Base-by-base conservation (phyloP, 2,888 invertebrate genomes). In the Himalopsyche japonica region DNA sequence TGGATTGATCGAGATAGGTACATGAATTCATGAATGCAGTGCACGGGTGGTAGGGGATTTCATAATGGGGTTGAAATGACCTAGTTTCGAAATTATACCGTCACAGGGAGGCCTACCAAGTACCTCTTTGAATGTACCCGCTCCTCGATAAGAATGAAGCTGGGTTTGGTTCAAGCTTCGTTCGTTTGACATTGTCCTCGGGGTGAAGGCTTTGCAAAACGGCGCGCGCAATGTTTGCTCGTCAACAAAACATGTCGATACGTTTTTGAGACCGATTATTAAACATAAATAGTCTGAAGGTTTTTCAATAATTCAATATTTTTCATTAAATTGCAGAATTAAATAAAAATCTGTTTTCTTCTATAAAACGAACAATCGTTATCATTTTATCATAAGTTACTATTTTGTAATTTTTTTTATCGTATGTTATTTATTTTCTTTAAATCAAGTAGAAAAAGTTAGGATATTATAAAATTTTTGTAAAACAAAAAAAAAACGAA, bases 1-100 rank as follows among this genome's bases (percentile, higher is more conserved):
- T 64, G 64, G 64, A n/a, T 78, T 47, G 86, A 86, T 86, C 85
- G 83, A 86, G 85, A 85, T 57, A 78, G 82, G 84, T 37, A 47
- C 78, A 30, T 27, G 79, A 79, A 57, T 86, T 86, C 82, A 86
- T 86, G 86, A 86, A 86, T 86, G 86, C 86, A 83, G 76, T 47
- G 83, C n/a, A 48, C 76, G 64, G 27, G 37, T 34, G 78, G 27
- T 64, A 47, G 78, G 81, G 79, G 81, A 37, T n/a, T 32, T 43
- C 12, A 81, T 84, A 84, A 84, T 86, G 82, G 48, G 84, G 49
- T 79, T 57, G 27, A 48, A 49, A 70, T 86, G 86, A 86, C 86
- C 86, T 76, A 86, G 81, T 86, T 86, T 83, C 57, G 57, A 57
- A 57, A 57, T 57, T 57, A 57, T 81, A 77, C 64, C 77, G 80